A percentile compares a stretch with the other conserved stretches of the same genome.
These are phyloP conservation scores for Drosophila arizonae DNA, from an alignment of 1,140 invertebrate genomes.

Conservation along the genomic window DNA sequence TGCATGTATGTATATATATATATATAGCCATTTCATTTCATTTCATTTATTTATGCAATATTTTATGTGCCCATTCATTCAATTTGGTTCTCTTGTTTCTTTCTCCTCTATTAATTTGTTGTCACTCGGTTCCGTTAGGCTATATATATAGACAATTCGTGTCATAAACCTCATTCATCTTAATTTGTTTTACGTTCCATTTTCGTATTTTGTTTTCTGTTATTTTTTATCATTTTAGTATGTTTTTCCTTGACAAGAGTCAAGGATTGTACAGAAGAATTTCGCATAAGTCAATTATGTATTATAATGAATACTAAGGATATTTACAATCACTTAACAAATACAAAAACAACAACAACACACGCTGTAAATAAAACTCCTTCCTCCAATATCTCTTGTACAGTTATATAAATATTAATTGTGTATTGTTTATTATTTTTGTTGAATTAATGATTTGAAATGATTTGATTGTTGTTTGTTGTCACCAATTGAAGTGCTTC, in stretches of 20 bases:
- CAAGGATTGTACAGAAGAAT: slow-evolving; percentile 38
- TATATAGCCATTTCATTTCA: slow-evolving; percentile 75
- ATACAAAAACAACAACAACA: slow-evolving; percentile 47
- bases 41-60: slow-evolving; percentile 81
- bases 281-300: slow-evolving; percentile 47
- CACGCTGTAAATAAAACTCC: slow-evolving; percentile 74
- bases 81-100: slow-evolving; percentile 31
- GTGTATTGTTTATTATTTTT: slow-evolving; percentile 71
- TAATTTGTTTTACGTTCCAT: slow-evolving; percentile 70
- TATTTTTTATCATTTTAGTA: slow-evolving; percentile 47
- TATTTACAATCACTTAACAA: slow-evolving; percentile 47
- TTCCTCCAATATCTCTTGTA: slow-evolving; percentile 68
- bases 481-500: slow-evolving; percentile 75
- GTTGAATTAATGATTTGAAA: slow-evolving; percentile 48
- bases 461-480: slow-evolving; percentile 58
- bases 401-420: slow-evolving; percentile 65
- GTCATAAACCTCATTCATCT: slow-evolving; percentile 78
- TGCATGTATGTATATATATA: slow-evolving; percentile 8
- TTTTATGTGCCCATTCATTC: slow-evolving; percentile 79
- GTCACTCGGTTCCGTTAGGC: slow-evolving; percentile 63
- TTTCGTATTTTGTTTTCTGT: slow-evolving; percentile 35
- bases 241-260: slow-evolving; percentile 30
- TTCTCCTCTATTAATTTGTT: slow-evolving; percentile 74
- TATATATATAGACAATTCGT: slow-evolving; percentile 42
- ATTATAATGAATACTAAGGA: slow-evolving; percentile 46